Evolutionary conservation across 2,888 invertebrate genomes (phyloP), one percentile per base, ranked within the genome.

Genomic region (Scaptomyza reducta): DNA sequence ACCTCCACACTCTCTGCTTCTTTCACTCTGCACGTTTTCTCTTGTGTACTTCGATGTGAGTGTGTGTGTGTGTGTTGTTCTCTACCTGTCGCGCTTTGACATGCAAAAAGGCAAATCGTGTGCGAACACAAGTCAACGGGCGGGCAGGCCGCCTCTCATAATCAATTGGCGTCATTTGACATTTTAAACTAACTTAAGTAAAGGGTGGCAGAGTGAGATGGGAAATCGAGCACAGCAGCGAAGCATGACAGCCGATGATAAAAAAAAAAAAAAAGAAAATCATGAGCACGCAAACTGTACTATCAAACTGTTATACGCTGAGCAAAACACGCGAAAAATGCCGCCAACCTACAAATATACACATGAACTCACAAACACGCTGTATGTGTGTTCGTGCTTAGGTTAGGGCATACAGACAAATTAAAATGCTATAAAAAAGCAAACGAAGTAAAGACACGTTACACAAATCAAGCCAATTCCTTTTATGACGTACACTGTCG

Each of bases 151-250:
- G 61, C 47, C 77, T 79, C 80, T 84, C 86, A 86, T 87, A 85
- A 87, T 85, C 88, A 85, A 88, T 86, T 87, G 87, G 84, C 84
- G 87, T 88, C 81, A 77, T 81, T 87, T 86, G 84, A 87, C 84
- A 86, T 88, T 88, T 84, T 77, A 74, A 75, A 79, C 81, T 74
- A 79, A 77, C 75, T 70, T 70, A 75, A 69, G 64, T 55, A 25
- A 25, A 38, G 61, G 11, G 25, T 38, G 67, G 6, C 29, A 65
- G 72, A 83, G 42, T 56, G 59, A 66, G 70, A 65, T 41, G 42
- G 69, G 71, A 66, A 38, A 61, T 58, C 6, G 44, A 33, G 40
- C 27, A 18, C 16, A 44, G 14, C 16, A 16, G 16, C 40, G 10
- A 41, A 16, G 40, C 22, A 49, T 22, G 84, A 83, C 81, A 77